phyloP scores from a whole-genome alignment of 2,797 vertebrate genomes.

The Micrastur ruficollis region DNA sequence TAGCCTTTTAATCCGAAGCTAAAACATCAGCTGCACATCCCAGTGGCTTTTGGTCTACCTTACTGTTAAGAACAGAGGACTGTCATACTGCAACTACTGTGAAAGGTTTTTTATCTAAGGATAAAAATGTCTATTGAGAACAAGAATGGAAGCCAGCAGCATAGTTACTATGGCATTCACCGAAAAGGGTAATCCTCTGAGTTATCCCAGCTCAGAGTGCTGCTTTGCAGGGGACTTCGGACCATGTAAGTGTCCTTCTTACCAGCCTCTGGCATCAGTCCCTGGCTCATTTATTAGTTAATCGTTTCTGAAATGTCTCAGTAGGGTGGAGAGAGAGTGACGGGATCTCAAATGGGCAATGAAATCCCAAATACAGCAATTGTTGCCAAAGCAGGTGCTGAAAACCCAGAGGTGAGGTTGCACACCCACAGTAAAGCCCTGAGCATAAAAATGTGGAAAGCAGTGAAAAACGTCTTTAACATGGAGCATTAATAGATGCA shows the following conservation, averaged over 20 bases:
- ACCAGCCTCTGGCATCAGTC: neutral
- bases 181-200: neutral
- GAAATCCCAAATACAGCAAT: neutral
- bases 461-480: neutral
- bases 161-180: neutral
- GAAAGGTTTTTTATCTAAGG: neutral
- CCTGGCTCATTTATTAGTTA: neutral
- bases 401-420: neutral
- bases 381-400: neutral
- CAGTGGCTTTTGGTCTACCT: neutral
- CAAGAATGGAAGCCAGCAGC: neutral
- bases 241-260: neutral
- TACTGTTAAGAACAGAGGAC: neutral
- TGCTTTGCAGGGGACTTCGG: neutral
- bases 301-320: neutral
- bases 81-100: neutral
- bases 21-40: neutral
- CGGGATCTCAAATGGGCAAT: neutral
- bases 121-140: neutral
- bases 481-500: neutral
- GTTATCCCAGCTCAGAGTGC: neutral
- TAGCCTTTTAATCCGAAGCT: neutral
- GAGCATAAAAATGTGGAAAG: neutral
- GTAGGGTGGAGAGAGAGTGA: neutral
- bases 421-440: rapidly evolving